phyloP scores from a whole-genome alignment of 2,113 vertebrate genomes.

The Erythrocercus mccallii region DNA sequence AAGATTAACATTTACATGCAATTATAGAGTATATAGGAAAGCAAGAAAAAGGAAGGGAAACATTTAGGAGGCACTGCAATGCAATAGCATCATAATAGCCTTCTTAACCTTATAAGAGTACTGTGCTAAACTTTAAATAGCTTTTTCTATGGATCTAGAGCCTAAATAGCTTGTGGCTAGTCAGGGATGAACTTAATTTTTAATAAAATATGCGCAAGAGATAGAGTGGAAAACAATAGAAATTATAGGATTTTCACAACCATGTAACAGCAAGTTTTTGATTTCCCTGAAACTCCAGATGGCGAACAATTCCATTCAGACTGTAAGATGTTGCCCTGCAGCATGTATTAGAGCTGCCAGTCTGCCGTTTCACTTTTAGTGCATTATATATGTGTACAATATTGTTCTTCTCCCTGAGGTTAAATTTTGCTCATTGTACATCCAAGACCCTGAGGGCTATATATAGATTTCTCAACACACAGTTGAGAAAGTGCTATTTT shows the following conservation, averaged over 20 bases:
- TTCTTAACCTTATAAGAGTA: not conserved
- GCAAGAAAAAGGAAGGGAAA: not conserved
- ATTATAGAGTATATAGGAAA: not conserved
- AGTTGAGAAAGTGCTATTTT: slow-evolving; percentile 42
- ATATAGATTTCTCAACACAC: not conserved
- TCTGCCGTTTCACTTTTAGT: slow-evolving; percentile 31
- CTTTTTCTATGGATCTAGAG: not conserved
- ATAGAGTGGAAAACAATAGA: slow-evolving; percentile 35
- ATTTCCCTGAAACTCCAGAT: slow-evolving; percentile 65
- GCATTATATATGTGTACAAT: slow-evolving; percentile 51
- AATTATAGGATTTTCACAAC: slow-evolving; percentile 54
- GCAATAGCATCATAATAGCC: not conserved
- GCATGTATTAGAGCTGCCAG: slow-evolving; percentile 50
- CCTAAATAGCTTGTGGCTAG: not conserved
- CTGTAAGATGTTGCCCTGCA: slow-evolving; percentile 46
- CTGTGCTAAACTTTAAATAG: not conserved
- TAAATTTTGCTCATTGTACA: slow-evolving; percentile 42
- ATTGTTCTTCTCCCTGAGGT: slow-evolving; percentile 17
- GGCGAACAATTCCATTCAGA: slow-evolving; percentile 44
- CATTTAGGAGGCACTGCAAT: not conserved
- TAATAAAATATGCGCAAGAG: slow-evolving; percentile 47
- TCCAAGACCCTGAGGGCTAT: slow-evolving; percentile 3
- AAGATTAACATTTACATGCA: not conserved
- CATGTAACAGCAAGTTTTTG: slow-evolving; percentile 46
- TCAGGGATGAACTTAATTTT: slow-evolving; percentile 10